These are phyloP conservation scores for Acanthopleura granulata DNA, from an alignment of 2,888 invertebrate species.

Conservation along the genomic window DNA sequence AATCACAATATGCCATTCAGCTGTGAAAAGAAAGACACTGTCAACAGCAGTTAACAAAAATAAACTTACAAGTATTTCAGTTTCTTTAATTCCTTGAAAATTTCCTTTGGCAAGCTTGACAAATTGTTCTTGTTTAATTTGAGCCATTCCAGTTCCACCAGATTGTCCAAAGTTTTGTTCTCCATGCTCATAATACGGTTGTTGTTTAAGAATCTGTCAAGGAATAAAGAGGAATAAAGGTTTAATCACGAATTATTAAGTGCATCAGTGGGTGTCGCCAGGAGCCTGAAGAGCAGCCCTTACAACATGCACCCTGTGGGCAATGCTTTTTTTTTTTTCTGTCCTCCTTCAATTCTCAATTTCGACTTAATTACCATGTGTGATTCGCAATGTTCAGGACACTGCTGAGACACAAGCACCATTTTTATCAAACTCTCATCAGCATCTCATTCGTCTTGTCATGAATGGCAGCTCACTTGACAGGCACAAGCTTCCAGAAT, in stretches of 20 bases:
- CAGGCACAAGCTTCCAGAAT: conserved; percentile 6
- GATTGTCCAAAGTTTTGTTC: conserved; percentile 80
- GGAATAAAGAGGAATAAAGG: not conserved
- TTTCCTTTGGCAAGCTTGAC: conserved; percentile 77
- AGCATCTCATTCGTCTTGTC: not conserved
- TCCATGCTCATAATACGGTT: conserved; percentile 82
- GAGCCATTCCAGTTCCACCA: conserved; percentile 80
- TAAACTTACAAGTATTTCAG: conserved; percentile 80
- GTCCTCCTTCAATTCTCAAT: not conserved
- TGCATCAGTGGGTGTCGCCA: not conserved
- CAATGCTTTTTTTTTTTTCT: not conserved
- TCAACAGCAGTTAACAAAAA: not conserved
- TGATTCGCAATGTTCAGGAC: not conserved
- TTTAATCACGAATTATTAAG: not conserved
- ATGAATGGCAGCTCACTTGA: conserved; percentile 13
- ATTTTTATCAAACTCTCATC: not conserved
- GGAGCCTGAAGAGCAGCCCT: too few relatives aligned
- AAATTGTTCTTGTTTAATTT: conserved; percentile 84
- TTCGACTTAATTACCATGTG: not conserved
- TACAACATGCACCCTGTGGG: too few relatives aligned
- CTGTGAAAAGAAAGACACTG: not conserved
- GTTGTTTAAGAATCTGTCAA: conserved; percentile 77
- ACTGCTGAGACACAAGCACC: not conserved
- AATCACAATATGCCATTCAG: not conserved
- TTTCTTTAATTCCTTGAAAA: conserved; percentile 79